Evolutionary conservation across 2,888 invertebrate species (phyloP).

Genomic region (Lagria hirta): DNA sequence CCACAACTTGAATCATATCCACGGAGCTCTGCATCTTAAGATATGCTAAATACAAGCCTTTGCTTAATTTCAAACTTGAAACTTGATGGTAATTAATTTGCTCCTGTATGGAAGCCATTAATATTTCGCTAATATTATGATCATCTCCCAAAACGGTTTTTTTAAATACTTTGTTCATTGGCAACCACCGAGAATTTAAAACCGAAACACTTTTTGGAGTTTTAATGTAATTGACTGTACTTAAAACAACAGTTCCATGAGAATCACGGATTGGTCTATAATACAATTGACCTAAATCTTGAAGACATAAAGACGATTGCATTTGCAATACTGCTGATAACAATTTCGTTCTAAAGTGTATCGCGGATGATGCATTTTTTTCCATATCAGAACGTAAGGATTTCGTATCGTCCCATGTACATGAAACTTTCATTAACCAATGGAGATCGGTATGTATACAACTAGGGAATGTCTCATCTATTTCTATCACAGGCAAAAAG

Average conservation of each 20-base stretch:
- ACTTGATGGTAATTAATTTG: conserved; percentile 75
- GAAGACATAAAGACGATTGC: conserved; percentile 86
- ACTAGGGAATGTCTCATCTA: conserved; percentile 93
- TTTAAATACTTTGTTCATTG: conserved; percentile 72
- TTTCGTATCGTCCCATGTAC: conserved; percentile 96
- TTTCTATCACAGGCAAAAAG: conserved; percentile 93
- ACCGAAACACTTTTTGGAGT: conserved; percentile 86
- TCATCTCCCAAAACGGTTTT: conserved; percentile 74
- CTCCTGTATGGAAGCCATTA: conserved; percentile 85
- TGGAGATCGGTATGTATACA: conserved; percentile 92
- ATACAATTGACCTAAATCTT: conserved; percentile 93
- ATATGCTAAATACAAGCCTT: conserved; percentile 93
- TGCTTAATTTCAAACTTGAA: conserved; percentile 77
- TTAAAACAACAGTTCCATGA: conserved; percentile 81
- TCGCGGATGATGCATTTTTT: conserved; percentile 85
- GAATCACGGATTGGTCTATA: conserved; percentile 87
- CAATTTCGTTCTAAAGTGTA: conserved; percentile 89
- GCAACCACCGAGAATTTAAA: conserved; percentile 89
- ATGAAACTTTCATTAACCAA: conserved; percentile 92
- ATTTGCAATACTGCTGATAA: conserved; percentile 91
- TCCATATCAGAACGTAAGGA: conserved; percentile 91
- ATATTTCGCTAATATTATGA: conserved; percentile 76
- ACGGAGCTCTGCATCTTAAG: conserved; percentile 96
- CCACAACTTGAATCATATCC: conserved; percentile 90
- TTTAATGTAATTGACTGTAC: conserved; percentile 78